Percentiles rank a stretch among this genome's conserved stretches.
phyloP scores from a whole-genome alignment of 2,113 vertebrate genomes.

The Pseudorectes ferrugineus region DNA sequence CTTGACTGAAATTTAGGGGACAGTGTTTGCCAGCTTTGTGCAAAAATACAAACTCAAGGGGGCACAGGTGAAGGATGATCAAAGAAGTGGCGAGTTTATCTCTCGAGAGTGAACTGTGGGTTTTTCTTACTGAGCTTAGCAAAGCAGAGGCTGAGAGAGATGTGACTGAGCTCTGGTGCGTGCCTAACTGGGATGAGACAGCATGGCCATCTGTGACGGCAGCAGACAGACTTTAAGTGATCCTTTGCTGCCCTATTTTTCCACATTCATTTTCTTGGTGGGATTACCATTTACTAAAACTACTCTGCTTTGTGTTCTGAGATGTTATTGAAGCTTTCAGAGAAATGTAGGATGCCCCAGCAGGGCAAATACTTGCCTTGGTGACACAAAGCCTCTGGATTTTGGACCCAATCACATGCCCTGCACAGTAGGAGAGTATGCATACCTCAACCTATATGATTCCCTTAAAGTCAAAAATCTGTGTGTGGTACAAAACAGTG shows the following conservation, averaged over 20 bases:
- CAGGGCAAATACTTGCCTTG: background rate
- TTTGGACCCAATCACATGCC: background rate
- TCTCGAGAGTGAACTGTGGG: background rate
- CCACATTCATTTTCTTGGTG: background rate
- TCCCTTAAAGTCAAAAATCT: background rate
- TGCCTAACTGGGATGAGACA: background rate
- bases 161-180: background rate
- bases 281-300: background rate
- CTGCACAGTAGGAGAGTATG: fast-evolving
- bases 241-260: background rate
- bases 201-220: background rate
- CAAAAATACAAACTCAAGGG: background rate
- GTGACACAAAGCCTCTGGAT: background rate
- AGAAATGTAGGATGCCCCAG: background rate
- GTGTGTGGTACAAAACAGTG: background rate
- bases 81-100: background rate
- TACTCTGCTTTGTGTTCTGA: background rate
- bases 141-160: background rate
- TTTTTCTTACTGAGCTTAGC: background rate
- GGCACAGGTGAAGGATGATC: background rate
- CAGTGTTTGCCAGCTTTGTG: background rate
- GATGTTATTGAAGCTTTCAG: background rate
- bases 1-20: background rate
- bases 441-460: background rate
- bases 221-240: background rate